Evolutionary conservation across 2,888 invertebrate species (phyloP), one percentile per base, ranked within the genome.

Genomic region (Piscicola geometra): DNA sequence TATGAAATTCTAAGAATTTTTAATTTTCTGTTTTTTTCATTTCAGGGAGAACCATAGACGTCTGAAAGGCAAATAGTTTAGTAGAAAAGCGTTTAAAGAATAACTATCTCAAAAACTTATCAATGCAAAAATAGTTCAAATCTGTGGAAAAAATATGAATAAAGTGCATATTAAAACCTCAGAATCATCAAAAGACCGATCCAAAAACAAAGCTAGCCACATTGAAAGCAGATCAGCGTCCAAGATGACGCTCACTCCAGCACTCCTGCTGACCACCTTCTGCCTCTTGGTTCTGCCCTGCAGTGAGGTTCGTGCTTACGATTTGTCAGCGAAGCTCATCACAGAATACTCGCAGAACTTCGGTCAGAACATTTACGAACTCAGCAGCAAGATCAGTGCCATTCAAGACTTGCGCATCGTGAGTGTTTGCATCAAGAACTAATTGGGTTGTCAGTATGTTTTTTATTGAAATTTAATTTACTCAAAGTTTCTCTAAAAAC

Each of bases 351-450:
- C 71, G 50, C 36, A 71, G 18, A 52, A 25, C 52, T 71, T 71
- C 32, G 71, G 71, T n/a, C 71, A 71, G 52, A 71, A 32, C 28
- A 50, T 71, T 25, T 71, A 71, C 52, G 71, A 71, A 25, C 21
- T 21, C 12, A 30, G 50, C 52, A 52, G 32, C 50, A 71, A 52
- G 30, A 32, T 52, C 21, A 71, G 47, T 12, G 71, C 71, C 2
- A 50, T 71, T 12, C 33, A 41, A 25, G 71, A 71, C n/a, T 41
- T 71, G 52, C 41, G 52, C 28, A 71, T 73, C 33, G 66, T 60
- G 73, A 73, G 73, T 73, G 60, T n/a, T n/a, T n/a, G n/a, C n/a
- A n/a, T n/a, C n/a, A n/a, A n/a, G n/a, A n/a, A n/a, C n/a, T n/a
- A n/a, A n/a, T n/a, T n/a, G n/a, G n/a, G n/a, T n/a, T n/a, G n/a